Conservation (phyloP, 1,140 invertebrate species). For the Sminthurides bifidus region DNA sequence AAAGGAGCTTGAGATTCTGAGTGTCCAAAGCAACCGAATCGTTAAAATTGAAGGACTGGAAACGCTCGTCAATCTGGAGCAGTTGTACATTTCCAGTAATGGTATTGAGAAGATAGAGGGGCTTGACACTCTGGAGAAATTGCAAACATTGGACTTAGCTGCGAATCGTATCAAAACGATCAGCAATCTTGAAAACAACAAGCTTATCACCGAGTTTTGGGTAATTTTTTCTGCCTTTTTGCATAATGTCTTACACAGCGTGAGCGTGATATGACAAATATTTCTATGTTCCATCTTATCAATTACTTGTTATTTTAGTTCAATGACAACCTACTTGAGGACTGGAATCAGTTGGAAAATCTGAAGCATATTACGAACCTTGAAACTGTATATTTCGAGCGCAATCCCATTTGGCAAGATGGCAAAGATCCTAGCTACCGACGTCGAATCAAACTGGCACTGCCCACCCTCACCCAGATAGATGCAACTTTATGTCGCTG, state of each 20-base stretch:
- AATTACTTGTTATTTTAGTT: constrained; percentile 49
- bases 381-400: constrained; percentile 82
- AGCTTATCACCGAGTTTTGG: constrained; percentile 82
- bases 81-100: constrained; percentile 92
- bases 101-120: constrained; percentile 66
- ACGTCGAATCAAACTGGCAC: constrained; percentile 74
- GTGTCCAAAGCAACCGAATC: constrained; percentile 75
- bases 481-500: constrained; percentile 76
- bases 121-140: constrained; percentile 51
- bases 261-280: not conserved
- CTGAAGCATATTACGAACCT: constrained; percentile 62
- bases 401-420: constrained; percentile 60
- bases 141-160: constrained; percentile 82
- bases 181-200: constrained; percentile 63
- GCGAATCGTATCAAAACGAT: constrained; percentile 74
- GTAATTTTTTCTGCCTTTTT: constrained; percentile 42
- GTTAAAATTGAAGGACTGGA: constrained; percentile 76
- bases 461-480: constrained; percentile 80
- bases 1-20: constrained; percentile 64
- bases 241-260: not conserved
- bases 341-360: constrained; percentile 72
- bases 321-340: constrained; percentile 79
- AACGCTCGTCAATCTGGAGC: constrained; percentile 57
- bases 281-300: not conserved
- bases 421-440: constrained; percentile 73